Evolutionary conservation across 2,113 vertebrate genomes (phyloP), one percentile per base, ranked within the genome.

Genomic region (Dinomys branickii): DNA sequence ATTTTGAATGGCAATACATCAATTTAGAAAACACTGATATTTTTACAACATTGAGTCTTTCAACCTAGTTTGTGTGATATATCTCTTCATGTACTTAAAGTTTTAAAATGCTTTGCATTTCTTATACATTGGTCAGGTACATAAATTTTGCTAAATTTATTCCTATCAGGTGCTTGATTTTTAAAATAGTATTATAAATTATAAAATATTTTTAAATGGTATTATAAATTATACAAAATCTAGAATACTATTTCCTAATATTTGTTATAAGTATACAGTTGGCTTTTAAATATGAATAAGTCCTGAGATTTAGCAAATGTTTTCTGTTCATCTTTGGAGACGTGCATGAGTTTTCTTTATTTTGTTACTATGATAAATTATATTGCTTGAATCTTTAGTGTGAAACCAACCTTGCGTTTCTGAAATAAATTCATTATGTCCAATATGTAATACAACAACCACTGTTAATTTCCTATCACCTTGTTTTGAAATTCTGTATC

Each of bases 381-480:
- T 41, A 88, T n/a, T 83, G 85, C 81, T 84, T 83, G 56, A 58
- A 58, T 94, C 88, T 92, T 44, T 94, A 95, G 16, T 92, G 24
- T 90, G 90, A 92, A 97, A 85, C 91, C 82, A 97, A 93, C 41
- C 85, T 94, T 96, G 77, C 47, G 93, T 95, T 92, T 96, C 82
- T 90, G 20, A 75, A 87, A 80, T 75, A 90, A 90, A 80, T 0
- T 83, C 50, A 26, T 7, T 86, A 88, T 52, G 47, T 67, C 35
- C 47, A 50, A 9, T 50, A 50, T 50, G 47, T 50, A 50, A 50
- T 9, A 50, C 9, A 50, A 50, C 47, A 50, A 50, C 47, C 47
- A 50, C 9, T 50, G 47, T 50, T 50, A 50, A 50, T 50, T 50
- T 50, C 47, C 47, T 50, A 50, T 50, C 47, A 50, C 47, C 47